Conservation (phyloP, 1,140 invertebrate genomes). For the Rhopalosiphum padi region DNA sequence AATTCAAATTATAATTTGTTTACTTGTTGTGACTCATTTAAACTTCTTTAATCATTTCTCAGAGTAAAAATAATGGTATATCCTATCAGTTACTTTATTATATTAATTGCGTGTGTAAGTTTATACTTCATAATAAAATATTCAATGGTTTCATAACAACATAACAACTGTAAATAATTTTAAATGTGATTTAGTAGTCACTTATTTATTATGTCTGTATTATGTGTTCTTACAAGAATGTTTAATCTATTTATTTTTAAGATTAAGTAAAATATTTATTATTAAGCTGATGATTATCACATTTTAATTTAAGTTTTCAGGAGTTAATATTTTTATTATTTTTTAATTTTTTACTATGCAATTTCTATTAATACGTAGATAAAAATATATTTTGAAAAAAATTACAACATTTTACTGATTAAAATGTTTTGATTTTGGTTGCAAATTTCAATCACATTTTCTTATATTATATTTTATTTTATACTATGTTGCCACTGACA, state of each 20-base stretch:
- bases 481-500: neutral
- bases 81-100: neutral
- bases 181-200: neutral
- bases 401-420: neutral
- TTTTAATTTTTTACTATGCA: neutral
- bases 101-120: neutral
- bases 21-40: neutral
- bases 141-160: neutral
- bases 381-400: neutral
- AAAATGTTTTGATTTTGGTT: conserved; percentile 5
- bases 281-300: neutral
- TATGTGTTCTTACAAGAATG: neutral
- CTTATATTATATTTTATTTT: neutral
- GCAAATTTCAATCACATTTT: neutral
- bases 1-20: neutral
- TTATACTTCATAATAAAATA: neutral
- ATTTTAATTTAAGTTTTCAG: neutral
- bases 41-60: neutral
- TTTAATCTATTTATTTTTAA: conserved; percentile 1
- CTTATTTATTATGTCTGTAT: neutral
- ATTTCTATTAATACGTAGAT: neutral
- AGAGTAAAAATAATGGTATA: neutral
- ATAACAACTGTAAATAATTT: neutral
- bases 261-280: neutral
- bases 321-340: neutral